Percentiles rank a stretch among this genome's conserved stretches.
These are phyloP conservation scores for Aurelia aurita complex sp. Pacific DNA, from an alignment of 30 jellyfish, hydroid and myxozoan genomes.

Conservation along the genomic window DNA sequence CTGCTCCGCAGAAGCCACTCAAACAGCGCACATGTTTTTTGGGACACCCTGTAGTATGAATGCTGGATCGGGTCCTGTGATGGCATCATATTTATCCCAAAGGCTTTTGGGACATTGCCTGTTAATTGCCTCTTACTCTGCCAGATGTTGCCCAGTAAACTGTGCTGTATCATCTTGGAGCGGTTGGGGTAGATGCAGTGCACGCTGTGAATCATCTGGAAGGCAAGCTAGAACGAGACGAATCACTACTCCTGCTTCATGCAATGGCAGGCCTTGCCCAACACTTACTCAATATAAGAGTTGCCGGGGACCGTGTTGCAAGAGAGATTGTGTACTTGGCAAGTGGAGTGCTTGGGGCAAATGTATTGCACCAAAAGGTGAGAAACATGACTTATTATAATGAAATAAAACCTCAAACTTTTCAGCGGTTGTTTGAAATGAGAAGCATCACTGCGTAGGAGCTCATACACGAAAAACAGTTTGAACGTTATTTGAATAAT, in stretches of 20 bases:
- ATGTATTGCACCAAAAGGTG: not conserved
- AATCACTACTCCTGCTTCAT: not conserved
- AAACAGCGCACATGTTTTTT: no score
- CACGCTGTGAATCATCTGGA: constrained; percentile 20
- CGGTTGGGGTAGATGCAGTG: constrained; percentile 4
- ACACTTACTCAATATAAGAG: not conserved
- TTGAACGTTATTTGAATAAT: no score
- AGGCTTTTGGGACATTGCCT: no score
- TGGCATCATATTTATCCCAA: no score
- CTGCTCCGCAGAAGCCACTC: no score
- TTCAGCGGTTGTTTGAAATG: no score
- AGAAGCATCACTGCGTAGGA: no score
- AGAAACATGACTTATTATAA: no score
- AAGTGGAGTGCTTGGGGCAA: constrained; percentile 30
- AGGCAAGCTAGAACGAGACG: constrained; percentile 1
- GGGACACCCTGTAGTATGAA: no score
- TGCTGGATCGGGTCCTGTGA: no score
- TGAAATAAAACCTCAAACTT: no score
- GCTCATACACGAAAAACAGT: no score
- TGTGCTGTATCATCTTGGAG: constrained; percentile 15
- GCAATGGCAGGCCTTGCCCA: constrained; percentile 26
- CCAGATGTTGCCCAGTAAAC: constrained; percentile 4
- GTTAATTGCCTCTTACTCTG: not conserved
- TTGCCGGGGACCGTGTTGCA: constrained; percentile 16
- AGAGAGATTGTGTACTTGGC: not conserved